Conservation (phyloP, 2,888 invertebrate genomes). For the Thera britannica region DNA sequence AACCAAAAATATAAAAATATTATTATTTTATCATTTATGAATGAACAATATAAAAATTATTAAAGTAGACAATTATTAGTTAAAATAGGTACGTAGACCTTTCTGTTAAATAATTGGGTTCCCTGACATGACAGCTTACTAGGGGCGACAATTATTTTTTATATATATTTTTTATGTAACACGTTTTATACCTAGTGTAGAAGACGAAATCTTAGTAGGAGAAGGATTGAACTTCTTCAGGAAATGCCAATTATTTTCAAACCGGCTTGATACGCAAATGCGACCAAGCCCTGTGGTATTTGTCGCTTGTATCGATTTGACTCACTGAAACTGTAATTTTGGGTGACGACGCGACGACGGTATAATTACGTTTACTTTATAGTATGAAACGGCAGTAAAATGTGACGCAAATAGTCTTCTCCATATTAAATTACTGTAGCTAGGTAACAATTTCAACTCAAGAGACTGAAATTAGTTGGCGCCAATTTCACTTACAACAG, state of each 20-base stretch:
- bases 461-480: neutral
- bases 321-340: constrained; percentile 68
- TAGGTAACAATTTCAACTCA: neutral
- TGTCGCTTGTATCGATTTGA: constrained; percentile 75
- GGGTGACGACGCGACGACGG: constrained; percentile 43
- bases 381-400: constrained; percentile 23
- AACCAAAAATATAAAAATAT: no score
- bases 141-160: no score
- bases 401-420: constrained; percentile 4
- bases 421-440: constrained; percentile 19
- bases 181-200: no score
- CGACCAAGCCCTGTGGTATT: constrained; percentile 50
- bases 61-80: no score
- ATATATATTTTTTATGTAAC: no score
- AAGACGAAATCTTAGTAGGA: no score
- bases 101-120: no score
- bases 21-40: no score
- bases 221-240: no score
- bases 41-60: no score
- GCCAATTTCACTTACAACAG: neutral
- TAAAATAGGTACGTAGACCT: no score
- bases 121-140: no score
- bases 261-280: constrained; percentile 10
- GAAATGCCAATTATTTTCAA: neutral
- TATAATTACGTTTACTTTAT: constrained; percentile 11